phyloP scores from a whole-genome alignment of 2,113 vertebrate genomes.

The Apus apus region DNA sequence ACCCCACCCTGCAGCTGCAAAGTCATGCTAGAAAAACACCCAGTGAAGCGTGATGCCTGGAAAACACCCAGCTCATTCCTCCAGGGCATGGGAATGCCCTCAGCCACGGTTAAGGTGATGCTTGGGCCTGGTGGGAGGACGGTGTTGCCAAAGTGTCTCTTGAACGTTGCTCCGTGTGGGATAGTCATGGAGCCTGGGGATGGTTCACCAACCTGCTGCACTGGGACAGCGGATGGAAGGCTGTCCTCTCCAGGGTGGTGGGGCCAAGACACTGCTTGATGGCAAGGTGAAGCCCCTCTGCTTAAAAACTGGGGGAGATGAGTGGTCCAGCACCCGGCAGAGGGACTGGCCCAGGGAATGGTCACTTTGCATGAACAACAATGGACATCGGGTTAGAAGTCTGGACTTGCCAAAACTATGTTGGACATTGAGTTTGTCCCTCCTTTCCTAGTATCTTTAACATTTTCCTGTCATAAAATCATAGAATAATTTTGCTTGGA shows the following conservation, averaged over 20 bases:
- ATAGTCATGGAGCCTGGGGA: not conserved
- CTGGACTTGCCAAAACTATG: not conserved
- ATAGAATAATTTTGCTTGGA: too few species aligned
- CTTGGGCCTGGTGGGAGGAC: accelerated
- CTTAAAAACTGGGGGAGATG: not conserved
- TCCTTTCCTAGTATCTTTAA: not conserved
- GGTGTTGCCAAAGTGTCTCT: not conserved
- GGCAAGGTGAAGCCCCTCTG: not conserved
- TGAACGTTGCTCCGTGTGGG: accelerated
- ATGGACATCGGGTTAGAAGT: not conserved
- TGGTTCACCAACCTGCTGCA: not conserved
- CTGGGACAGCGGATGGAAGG: not conserved
- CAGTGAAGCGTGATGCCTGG: not conserved
- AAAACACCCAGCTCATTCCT: conserved; percentile 4
- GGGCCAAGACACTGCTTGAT: not conserved
- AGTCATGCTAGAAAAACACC: not conserved
- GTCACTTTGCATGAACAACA: not conserved
- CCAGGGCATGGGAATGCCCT: not conserved
- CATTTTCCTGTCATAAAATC: too few species aligned
- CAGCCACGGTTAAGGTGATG: not conserved
- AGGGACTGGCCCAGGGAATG: not conserved
- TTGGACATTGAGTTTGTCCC: not conserved
- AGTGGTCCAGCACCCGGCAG: not conserved
- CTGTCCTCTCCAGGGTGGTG: not conserved
- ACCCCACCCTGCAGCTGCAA: not conserved